These are phyloP conservation scores for Neocloeon triangulifer DNA, from an alignment of 1,140 invertebrate genomes.

Conservation along the genomic window DNA sequence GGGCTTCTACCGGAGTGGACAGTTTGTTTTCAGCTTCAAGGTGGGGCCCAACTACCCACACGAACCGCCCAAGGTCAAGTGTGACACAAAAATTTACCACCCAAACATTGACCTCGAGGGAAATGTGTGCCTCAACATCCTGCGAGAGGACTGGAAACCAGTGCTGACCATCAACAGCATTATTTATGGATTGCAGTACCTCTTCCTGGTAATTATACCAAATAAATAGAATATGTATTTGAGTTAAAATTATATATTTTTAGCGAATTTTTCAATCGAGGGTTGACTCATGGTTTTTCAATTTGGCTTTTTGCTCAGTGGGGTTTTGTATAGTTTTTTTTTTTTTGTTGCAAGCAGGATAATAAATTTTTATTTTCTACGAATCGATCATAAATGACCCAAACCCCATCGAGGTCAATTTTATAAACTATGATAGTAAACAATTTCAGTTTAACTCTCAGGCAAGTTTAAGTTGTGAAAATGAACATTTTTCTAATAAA, in stretches of 20 bases:
- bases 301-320: background rate
- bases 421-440: too few species aligned
- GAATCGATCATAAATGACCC: too few species aligned
- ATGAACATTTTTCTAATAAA: too few species aligned
- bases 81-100: slow-evolving; percentile 83
- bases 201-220: slow-evolving; percentile 75
- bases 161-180: slow-evolving; percentile 95
- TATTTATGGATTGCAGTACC: slow-evolving; percentile 92
- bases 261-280: background rate
- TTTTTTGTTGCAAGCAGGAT: too few species aligned
- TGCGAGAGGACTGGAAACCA: slow-evolving; percentile 97
- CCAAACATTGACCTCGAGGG: slow-evolving; percentile 90
- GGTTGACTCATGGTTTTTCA: background rate
- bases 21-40: slow-evolving; percentile 94
- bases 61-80: slow-evolving; percentile 88
- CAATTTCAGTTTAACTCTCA: too few species aligned
- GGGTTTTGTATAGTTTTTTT: too few species aligned
- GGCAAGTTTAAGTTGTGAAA: too few species aligned
- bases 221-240: too few species aligned
- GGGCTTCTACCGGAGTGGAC: slow-evolving; percentile 85
- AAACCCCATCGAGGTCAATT: too few species aligned
- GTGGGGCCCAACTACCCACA: slow-evolving; percentile 93
- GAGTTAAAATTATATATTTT: background rate
- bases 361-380: too few species aligned
- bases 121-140: slow-evolving; percentile 84